Percentiles rank a stretch among this genome's conserved stretches.
Evolutionary conservation across 2,888 invertebrate species (phyloP).

Genomic region (Athripsodes cinereus): DNA sequence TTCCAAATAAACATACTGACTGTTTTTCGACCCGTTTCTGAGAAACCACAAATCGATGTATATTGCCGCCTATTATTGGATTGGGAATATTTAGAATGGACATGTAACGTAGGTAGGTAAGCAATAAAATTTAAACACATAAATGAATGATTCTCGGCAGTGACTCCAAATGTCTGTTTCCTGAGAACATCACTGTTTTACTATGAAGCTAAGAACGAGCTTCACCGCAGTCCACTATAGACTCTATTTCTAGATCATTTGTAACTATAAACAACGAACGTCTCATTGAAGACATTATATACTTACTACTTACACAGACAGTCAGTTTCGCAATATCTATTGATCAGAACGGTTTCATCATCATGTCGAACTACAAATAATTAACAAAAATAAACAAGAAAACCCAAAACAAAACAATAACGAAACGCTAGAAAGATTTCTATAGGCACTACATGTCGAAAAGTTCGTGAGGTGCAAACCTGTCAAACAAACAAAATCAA

Average conservation of each 20-base stretch:
- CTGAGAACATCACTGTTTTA: no score
- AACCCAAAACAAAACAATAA: not conserved
- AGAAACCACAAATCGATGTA: no score
- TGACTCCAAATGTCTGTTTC: no score
- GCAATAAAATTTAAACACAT: no score
- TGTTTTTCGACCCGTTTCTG: no score
- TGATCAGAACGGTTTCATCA: slow-evolving; percentile 1
- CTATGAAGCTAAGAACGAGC: not conserved
- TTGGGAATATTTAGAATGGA: no score
- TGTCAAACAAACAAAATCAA: not conserved
- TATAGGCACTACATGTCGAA: no score
- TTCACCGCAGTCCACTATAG: not conserved
- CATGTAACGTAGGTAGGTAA: no score
- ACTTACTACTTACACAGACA: not conserved
- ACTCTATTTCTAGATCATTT: not conserved
- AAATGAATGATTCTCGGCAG: no score
- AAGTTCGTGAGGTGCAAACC: not conserved
- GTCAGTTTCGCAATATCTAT: not conserved
- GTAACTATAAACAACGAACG: not conserved
- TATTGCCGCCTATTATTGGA: no score
- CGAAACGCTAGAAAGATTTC: not conserved
- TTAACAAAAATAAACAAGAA: not conserved
- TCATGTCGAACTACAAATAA: no score
- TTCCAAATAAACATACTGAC: no score
- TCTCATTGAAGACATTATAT: not conserved